These are phyloP conservation scores for Spisula solida DNA, from an alignment of 2,888 invertebrate genomes.

Conservation along the genomic window DNA sequence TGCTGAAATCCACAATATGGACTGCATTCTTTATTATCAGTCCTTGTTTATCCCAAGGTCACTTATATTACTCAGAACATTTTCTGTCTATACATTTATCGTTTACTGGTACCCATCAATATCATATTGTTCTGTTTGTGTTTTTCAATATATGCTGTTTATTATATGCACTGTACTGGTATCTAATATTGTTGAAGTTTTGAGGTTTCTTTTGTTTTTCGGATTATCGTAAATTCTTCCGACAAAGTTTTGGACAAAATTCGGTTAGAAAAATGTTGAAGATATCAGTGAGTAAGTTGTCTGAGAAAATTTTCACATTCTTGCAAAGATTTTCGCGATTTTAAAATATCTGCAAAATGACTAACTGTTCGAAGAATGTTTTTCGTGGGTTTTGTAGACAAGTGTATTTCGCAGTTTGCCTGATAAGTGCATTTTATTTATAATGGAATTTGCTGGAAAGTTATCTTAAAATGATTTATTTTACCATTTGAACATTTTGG, in stretches of 20 bases:
- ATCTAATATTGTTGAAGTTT: neutral
- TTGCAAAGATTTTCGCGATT: conserved; percentile 28
- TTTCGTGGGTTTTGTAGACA: conserved; percentile 16
- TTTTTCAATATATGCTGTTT: no score
- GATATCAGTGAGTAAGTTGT: conserved; percentile 53
- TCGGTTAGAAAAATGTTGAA: conserved; percentile 43
- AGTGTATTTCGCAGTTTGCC: neutral
- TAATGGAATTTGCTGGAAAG: neutral
- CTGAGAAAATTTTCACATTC: conserved; percentile 24
- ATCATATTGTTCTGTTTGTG: neutral
- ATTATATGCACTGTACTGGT: neutral
- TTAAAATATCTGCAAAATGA: conserved; percentile 33
- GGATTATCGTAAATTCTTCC: neutral
- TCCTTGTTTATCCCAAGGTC: neutral
- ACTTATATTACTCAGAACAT: neutral
- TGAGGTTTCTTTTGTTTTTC: neutral
- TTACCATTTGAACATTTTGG: neutral
- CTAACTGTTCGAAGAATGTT: conserved; percentile 37
- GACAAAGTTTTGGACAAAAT: conserved; percentile 22
- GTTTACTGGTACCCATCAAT: neutral
- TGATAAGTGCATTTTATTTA: conserved; percentile 8
- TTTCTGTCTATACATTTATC: neutral
- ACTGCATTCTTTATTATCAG: neutral
- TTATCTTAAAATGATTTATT: conserved; percentile 12
- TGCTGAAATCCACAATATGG: conserved; percentile 8